phyloP scores from a whole-genome alignment of 2,888 invertebrate genomes.

The Pterostichus niger region DNA sequence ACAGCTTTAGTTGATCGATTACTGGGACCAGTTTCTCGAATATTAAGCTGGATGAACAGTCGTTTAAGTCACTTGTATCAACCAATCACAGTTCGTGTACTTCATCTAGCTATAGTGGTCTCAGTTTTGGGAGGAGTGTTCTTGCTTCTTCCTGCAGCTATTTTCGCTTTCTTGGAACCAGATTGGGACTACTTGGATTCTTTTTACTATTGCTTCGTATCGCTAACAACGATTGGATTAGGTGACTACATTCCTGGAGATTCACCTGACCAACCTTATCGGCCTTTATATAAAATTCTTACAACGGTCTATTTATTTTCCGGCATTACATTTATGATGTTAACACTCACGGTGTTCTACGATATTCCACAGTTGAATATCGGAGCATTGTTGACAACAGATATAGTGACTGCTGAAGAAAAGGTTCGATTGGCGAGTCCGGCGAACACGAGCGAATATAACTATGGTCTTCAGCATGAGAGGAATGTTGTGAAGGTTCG shows the following conservation, averaged over 20 bases:
- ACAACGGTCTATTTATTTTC: conserved; percentile 89
- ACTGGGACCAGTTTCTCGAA: conserved; percentile 85
- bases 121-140: conserved; percentile 80
- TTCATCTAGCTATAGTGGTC: conserved; percentile 86
- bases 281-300: conserved; percentile 90
- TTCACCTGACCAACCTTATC: conserved; percentile 85
- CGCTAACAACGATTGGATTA: conserved; percentile 92
- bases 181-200: conserved; percentile 93
- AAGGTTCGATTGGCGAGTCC: conserved; percentile 83
- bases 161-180: conserved; percentile 88
- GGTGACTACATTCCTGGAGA: conserved; percentile 95
- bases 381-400: conserved; percentile 86
- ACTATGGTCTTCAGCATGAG: conserved; percentile 74
- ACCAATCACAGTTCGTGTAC: conserved; percentile 86
- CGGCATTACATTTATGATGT: conserved; percentile 91
- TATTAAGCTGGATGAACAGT: conserved; percentile 85
- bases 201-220: conserved; percentile 94
- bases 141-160: conserved; percentile 86
- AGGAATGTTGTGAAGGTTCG: conserved; percentile 74
- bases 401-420: conserved; percentile 79
- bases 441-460: conserved; percentile 70
- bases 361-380: conserved; percentile 94
- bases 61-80: conserved; percentile 86
- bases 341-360: conserved; percentile 90
- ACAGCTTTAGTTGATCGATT: conserved; percentile 91